Conservation (phyloP, 2,888 invertebrate species). For the Stenolophus ochropezus region DNA sequence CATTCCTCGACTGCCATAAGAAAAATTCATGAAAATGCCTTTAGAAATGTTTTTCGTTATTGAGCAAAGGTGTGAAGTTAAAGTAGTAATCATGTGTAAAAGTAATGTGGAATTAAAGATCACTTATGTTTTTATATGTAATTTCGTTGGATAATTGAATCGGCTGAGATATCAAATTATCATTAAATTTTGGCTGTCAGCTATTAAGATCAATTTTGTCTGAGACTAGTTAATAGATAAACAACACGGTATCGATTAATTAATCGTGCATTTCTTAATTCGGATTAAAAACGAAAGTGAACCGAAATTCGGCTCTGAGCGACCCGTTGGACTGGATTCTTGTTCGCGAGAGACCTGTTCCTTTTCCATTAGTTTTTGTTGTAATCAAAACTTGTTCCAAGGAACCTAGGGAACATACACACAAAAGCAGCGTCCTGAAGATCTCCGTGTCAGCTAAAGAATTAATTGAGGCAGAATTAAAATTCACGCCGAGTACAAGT, state of each 20-base stretch:
- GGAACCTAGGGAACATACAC: conserved; percentile 25
- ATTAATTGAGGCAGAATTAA: conserved; percentile 55
- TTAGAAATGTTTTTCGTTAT: no score
- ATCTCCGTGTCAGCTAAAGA: conserved; percentile 55
- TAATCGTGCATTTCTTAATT: conserved; percentile 43
- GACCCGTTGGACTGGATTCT: conserved; percentile 58
- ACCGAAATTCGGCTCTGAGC: conserved; percentile 16
- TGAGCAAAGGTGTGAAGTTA: neutral
- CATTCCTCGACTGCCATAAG: neutral
- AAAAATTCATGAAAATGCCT: no score
- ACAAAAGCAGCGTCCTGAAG: conserved; percentile 41
- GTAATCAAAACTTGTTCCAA: conserved; percentile 57
- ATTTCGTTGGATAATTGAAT: conserved; percentile 16
- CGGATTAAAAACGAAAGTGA: conserved; percentile 50
- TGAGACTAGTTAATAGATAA: conserved; percentile 25
- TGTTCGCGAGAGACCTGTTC: conserved; percentile 48
- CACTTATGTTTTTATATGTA: conserved; percentile 14
- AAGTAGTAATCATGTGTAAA: neutral
- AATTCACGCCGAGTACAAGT: conserved; percentile 42
- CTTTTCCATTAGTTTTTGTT: conserved; percentile 51
- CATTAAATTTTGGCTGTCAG: conserved; percentile 37
- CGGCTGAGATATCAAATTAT: conserved; percentile 25
- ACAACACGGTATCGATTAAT: conserved; percentile 39
- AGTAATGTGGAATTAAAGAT: conserved; percentile 24
- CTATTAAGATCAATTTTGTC: conserved; percentile 27